Percentiles rank a stretch among this genome's conserved stretches.
These are phyloP conservation scores for Microchrysa polita DNA, from an alignment of 2,888 invertebrate species.

Conservation along the genomic window DNA sequence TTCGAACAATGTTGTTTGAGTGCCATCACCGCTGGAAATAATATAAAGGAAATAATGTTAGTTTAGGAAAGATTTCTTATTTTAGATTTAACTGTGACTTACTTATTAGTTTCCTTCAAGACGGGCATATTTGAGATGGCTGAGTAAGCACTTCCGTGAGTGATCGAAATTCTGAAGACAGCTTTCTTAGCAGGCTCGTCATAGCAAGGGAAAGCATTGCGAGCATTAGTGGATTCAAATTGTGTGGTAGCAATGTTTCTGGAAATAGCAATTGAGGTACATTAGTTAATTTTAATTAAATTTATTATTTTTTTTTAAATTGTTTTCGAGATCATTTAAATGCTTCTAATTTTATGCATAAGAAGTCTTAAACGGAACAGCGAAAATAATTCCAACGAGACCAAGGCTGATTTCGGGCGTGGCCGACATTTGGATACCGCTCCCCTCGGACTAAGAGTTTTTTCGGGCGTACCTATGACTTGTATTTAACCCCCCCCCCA, in stretches of 20 bases:
- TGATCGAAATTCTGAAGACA: conserved; percentile 60
- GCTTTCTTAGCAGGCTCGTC: conserved; percentile 78
- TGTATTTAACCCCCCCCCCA: no score
- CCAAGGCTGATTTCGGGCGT: no score
- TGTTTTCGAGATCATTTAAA: no score
- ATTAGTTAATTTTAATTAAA: no score
- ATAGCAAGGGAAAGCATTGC: conserved; percentile 79
- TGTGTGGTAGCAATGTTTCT: conserved; percentile 71
- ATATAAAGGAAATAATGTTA: not conserved
- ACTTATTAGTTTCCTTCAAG: conserved; percentile 46
- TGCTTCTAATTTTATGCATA: no score
- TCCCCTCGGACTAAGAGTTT: no score
- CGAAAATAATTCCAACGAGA: no score
- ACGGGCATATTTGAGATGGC: conserved; percentile 67
- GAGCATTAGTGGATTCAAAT: conserved; percentile 73
- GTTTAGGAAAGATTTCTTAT: conserved; percentile 28
- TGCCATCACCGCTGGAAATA: conserved; percentile 55
- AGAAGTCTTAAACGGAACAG: no score
- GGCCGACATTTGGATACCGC: no score
- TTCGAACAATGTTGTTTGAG: conserved; percentile 64
- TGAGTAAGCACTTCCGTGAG: conserved; percentile 56
- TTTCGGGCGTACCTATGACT: no score
- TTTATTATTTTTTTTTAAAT: no score
- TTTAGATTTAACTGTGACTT: no score
- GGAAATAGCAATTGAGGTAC: conserved; percentile 1